Percentiles rank a stretch among this genome's conserved stretches.
These are phyloP conservation scores for Botia kubotai DNA, from an alignment of 2,797 vertebrate species.

Conservation along the genomic window DNA sequence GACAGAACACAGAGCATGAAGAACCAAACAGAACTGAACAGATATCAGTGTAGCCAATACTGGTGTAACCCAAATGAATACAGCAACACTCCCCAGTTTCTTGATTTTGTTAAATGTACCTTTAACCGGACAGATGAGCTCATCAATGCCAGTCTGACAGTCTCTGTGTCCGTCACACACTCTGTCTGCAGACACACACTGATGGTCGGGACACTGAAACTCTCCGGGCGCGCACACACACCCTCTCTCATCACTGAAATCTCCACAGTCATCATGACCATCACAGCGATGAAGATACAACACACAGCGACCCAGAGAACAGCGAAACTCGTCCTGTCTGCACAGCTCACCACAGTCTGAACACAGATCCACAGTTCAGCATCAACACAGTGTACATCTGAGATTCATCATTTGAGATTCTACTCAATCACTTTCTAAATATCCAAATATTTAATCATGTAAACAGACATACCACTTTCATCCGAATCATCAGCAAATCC, in stretches of 20 bases:
- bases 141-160: slow-evolving; percentile 82
- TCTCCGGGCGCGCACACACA: slow-evolving; percentile 78
- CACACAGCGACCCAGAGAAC: slow-evolving; percentile 81
- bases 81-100: too few species aligned
- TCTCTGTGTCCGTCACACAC: slow-evolving; percentile 84
- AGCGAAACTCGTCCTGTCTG: slow-evolving; percentile 79
- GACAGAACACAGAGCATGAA: neutral
- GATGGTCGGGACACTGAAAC: slow-evolving; percentile 81
- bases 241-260: slow-evolving; percentile 86
- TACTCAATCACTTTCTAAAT: too few species aligned
- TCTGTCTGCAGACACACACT: slow-evolving; percentile 75
- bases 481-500: slow-evolving; percentile 83
- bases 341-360: slow-evolving; percentile 85
- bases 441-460: too few species aligned
- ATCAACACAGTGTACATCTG: neutral
- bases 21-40: neutral
- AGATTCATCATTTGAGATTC: too few species aligned
- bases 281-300: slow-evolving; percentile 84
- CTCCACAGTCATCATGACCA: slow-evolving; percentile 87
- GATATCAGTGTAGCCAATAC: too few species aligned
- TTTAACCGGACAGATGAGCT: slow-evolving; percentile 80
- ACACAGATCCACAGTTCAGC: neutral
- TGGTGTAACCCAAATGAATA: too few species aligned
- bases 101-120: slow-evolving; percentile 68
- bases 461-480: slow-evolving; percentile 73